Base-by-base conservation (phyloP, 1,140 invertebrate genomes). In the Arion vulgaris region DNA sequence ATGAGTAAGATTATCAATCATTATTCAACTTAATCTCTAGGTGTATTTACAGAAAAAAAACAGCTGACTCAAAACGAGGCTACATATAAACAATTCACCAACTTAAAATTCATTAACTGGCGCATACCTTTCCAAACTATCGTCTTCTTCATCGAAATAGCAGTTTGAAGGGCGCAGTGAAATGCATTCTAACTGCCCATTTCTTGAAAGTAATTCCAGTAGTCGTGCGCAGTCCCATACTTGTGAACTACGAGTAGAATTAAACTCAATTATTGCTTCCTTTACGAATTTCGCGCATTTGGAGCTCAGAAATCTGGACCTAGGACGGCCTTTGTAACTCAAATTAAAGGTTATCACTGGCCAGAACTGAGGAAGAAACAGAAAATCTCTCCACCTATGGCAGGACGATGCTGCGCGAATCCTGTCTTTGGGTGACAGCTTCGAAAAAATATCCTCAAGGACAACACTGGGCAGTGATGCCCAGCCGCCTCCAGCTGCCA, bases 331-430 rank as follows among this genome's bases (percentile, higher is more conserved):
- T 83, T 88, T 91, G 72, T 93, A 90, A 86, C 87, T 89, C 45
- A 92, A 88, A 80, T 90, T 89, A 78, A 93, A 90, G 79, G 89
- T 81, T 38, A 93, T 86, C 49, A 92, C 92, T 81, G 93, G 93
- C 94, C 94, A 95, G 80, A 95, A 94, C 82, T 91, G 93, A 83
- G 94, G 94, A 88, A 95, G 94, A 87, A 94, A 95, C 39, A 95
- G 91, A 81, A 93, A 94, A 75, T 91, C 91, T 87, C 94, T 93
- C 94, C 94, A 95, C 89, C 94, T 92, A 90, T 92, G 94, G 88
- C 94, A 95, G 38, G 93, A 93, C 86, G 94, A 94, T 15, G 94
- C 94, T 51, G 94, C 94, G 89, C 88, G 93, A 73, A 95, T 91
- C 89, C 93, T 92, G 88, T 94, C 94, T 84, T 93, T 89, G 80